Conservation (phyloP, 2,113 vertebrate genomes). For the Eulemur macaco region DNA sequence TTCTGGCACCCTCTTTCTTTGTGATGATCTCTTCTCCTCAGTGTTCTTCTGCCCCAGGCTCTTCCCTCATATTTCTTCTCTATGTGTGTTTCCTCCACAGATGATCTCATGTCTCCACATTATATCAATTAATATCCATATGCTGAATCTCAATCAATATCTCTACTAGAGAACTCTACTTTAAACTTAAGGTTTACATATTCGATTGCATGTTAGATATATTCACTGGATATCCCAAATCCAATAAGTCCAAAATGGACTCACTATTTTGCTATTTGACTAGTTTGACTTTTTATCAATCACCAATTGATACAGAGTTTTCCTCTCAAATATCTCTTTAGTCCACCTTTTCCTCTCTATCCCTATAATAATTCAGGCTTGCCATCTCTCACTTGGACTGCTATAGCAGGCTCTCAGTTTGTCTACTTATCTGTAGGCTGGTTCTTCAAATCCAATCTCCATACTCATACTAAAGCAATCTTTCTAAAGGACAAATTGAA, state of each 20-base stretch:
- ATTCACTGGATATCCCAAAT: not conserved
- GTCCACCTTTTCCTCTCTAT: not conserved
- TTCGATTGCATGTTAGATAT: not conserved
- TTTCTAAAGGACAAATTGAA: not conserved
- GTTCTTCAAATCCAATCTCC: not conserved
- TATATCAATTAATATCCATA: not conserved
- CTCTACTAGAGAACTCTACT: not conserved
- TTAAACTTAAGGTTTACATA: not conserved
- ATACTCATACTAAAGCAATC: not conserved
- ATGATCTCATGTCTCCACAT: not conserved
- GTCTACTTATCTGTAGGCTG: not conserved
- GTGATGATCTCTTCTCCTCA: not conserved
- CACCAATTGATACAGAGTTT: not conserved
- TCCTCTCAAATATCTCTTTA: not conserved
- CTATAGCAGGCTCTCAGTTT: not conserved
- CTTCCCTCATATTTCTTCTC: not conserved
- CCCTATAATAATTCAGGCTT: not conserved
- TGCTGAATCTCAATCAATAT: not conserved
- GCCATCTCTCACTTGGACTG: not conserved
- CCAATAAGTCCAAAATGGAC: not conserved
- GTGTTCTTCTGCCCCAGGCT: not conserved
- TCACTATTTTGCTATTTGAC: not conserved
- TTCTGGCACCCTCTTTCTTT: not conserved
- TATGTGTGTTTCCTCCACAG: not conserved
- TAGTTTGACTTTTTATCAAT: not conserved